Evolutionary conservation across 2,113 vertebrate species (phyloP), one percentile per base, ranked within the genome.

Genomic region (Pelusios castaneus): DNA sequence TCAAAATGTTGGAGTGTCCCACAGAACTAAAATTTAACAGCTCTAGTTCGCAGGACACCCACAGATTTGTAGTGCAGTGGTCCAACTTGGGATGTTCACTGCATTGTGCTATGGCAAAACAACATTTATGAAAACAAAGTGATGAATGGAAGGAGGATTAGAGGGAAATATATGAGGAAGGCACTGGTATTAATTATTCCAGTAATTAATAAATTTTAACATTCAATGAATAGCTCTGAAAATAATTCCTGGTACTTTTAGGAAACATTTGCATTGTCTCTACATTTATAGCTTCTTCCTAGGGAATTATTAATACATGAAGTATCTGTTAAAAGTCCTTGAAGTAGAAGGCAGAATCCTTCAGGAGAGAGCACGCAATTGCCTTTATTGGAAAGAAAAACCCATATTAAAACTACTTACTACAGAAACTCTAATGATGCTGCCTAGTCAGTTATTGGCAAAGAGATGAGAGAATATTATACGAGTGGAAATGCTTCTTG

Each of bases 281-380:
- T 89, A 90, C 58, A 87, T 93, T 96, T 93, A 92, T 90, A 55
- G 84, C 91, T 95, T 41, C 93, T 95, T 92, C 91, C 84, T 77
- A 87, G 77, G 51, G 83, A 82, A 96, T 94, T 95, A 96, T 80
- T 88, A 95, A 94, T 78, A 81, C 89, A 94, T 87, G 91, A 90
- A 86, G 79, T 81, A 80, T 45, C 88, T 92, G 95, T 93, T 94
- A 76, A 87, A 24, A 27, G 87, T 80, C 93, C 87, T 90, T 45
- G 81, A 0, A 43, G 88, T 49, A 84, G 85, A 88, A 91, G 92
- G 89, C 94, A 90, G 45, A 0, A 5, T 2, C 85, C 93, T 82
- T 10, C 38, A 91, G 88, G 96, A 95, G 54, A 88, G 67, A 93
- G 73, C 49, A 19, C 2, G 21, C 29, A 25, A 77, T 86, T 76